These are phyloP conservation scores for Acanthoscelides obtectus DNA, from an alignment of 2,888 invertebrate genomes.

Conservation along the genomic window DNA sequence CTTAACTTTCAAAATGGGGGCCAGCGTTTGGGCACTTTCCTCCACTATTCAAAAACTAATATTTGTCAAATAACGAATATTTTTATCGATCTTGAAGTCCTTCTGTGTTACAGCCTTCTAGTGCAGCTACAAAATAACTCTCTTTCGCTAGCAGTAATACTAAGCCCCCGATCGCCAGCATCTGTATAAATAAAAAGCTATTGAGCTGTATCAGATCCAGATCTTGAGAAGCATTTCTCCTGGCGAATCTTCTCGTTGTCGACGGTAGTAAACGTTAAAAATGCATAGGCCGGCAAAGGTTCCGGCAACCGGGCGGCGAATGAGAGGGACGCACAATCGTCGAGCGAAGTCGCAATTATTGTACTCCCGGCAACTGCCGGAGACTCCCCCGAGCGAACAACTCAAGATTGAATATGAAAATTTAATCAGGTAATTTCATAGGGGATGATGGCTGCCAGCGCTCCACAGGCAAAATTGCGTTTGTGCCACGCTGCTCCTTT, in stretches of 20 bases:
- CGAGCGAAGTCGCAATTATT: neutral
- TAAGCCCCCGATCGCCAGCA: neutral
- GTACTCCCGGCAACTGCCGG: constrained; percentile 5
- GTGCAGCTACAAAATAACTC: too few species aligned
- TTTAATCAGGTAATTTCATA: constrained; percentile 70
- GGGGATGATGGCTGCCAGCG: constrained; percentile 47
- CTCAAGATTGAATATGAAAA: constrained; percentile 77
- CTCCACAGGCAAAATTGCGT: constrained; percentile 35
- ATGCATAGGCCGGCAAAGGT: neutral
- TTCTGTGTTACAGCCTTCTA: too few species aligned
- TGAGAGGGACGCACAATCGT: neutral
- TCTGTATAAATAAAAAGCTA: neutral
- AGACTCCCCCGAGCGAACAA: constrained; percentile 58
- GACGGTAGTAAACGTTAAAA: neutral
- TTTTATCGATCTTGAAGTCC: too few species aligned
- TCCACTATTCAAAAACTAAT: too few species aligned
- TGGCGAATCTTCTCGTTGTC: neutral
- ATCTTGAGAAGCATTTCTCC: neutral
- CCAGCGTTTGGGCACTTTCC: too few species aligned
- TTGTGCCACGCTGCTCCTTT: constrained; percentile 28
- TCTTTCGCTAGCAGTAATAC: too few species aligned
- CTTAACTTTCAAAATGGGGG: too few species aligned
- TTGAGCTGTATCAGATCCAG: neutral
- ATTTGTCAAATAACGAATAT: too few species aligned
- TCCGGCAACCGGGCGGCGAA: neutral